These are phyloP conservation scores for Charina bottae DNA, from an alignment of 2,113 vertebrate species.

Conservation along the genomic window DNA sequence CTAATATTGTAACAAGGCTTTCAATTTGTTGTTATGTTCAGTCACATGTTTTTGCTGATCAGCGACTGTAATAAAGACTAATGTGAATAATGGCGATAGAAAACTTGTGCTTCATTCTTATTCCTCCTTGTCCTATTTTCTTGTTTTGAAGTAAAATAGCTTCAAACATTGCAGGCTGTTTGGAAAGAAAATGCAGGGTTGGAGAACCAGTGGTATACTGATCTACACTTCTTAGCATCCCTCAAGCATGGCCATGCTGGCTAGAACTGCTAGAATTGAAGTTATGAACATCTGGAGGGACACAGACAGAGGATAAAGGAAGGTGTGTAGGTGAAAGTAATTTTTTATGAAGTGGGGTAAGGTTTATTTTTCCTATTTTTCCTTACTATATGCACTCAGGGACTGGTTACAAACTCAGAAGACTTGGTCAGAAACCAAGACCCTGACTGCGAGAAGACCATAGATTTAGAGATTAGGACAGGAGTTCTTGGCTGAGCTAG, in stretches of 20 bases:
- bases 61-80: neutral
- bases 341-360: neutral
- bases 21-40: neutral
- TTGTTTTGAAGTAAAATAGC: neutral
- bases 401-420: neutral
- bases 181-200: neutral
- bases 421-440: neutral
- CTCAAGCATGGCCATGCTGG: neutral
- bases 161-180: neutral
- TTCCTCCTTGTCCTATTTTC: neutral
- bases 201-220: neutral
- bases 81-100: neutral
- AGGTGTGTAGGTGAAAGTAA: neutral
- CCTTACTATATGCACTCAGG: neutral
- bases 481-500: neutral
- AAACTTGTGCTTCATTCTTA: neutral
- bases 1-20: fast-evolving
- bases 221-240: neutral
- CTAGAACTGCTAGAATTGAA: neutral
- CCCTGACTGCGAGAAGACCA: neutral
- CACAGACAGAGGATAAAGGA: neutral
- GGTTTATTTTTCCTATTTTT: neutral
- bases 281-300: neutral
- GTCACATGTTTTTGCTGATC: neutral
- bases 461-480: neutral